phyloP scores from a whole-genome alignment of 92 coral and sea anemone genomes.

The Porites cylindrica region DNA sequence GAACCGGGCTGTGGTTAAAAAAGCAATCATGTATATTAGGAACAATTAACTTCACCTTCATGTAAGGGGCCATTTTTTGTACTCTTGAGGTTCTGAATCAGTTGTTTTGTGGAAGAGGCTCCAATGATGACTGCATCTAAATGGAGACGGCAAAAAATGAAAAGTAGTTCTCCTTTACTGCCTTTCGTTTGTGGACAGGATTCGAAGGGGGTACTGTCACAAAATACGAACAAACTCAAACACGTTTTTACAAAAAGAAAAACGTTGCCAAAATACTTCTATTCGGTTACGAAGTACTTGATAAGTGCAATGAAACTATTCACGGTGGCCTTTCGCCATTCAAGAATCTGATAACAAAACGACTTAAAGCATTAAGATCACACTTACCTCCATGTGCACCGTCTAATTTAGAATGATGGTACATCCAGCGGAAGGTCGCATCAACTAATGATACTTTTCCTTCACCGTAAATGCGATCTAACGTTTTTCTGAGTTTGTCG shows the following conservation, averaged over 20 bases:
- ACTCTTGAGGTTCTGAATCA: slow-evolving; percentile 74
- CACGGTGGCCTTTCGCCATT: too few relatives aligned
- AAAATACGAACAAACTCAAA: too few relatives aligned
- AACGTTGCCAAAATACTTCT: too few relatives aligned
- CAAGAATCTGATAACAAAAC: too few relatives aligned
- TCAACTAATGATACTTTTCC: slow-evolving; percentile 68
- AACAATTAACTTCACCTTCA: slow-evolving; percentile 60
- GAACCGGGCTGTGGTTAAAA: too few relatives aligned
- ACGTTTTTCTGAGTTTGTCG: slow-evolving; percentile 64
- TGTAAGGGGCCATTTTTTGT: slow-evolving; percentile 80
- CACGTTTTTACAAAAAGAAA: too few relatives aligned
- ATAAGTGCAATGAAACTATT: too few relatives aligned
- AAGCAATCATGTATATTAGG: too few relatives aligned
- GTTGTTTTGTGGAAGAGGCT: slow-evolving; percentile 75
- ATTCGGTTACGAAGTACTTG: neutral
- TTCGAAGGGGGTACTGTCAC: too few relatives aligned
- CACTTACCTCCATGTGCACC: slow-evolving; percentile 72
- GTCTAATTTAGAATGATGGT: slow-evolving; percentile 88
- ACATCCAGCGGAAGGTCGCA: slow-evolving; percentile 91
- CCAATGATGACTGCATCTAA: slow-evolving; percentile 93
- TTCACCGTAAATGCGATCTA: slow-evolving; percentile 81
- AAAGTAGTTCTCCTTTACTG: too few relatives aligned
- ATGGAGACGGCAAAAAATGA: neutral
- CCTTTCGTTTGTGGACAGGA: too few relatives aligned
- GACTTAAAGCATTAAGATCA: too few relatives aligned